phyloP scores from a whole-genome alignment of 2,113 vertebrate species.

The Stictonetta naevosa region DNA sequence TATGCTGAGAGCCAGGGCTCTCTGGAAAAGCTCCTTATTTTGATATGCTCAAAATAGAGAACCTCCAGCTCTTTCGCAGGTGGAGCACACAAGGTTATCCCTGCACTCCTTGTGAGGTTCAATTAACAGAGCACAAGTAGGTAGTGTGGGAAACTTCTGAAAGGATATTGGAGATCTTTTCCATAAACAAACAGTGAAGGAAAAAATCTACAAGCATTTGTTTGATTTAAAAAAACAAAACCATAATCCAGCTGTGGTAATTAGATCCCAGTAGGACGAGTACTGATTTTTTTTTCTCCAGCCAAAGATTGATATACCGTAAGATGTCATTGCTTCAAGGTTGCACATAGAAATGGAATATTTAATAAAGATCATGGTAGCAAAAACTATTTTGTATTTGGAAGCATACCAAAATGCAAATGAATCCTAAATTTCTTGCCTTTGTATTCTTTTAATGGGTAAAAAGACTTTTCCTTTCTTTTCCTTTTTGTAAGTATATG shows the following conservation, averaged over 20 bases:
- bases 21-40: background rate
- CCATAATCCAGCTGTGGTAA: constrained; percentile 76
- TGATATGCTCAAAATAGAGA: background rate
- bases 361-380: constrained; percentile 70
- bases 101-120: background rate
- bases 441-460: constrained; percentile 59
- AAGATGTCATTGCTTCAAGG: constrained; percentile 66
- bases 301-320: constrained; percentile 53
- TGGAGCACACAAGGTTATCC: constrained; percentile 28
- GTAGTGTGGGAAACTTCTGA: constrained; percentile 25
- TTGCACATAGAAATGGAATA: constrained; percentile 73
- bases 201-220: constrained; percentile 63
- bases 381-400: constrained; percentile 72
- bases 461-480: constrained; percentile 21
- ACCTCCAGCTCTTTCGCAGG: background rate
- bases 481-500: background rate
- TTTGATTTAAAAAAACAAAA: constrained; percentile 53
- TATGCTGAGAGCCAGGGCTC: background rate
- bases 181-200: constrained; percentile 36
- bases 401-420: constrained; percentile 68
- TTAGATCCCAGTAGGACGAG: constrained; percentile 76
- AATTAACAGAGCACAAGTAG: constrained; percentile 8
- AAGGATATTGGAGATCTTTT: constrained; percentile 36
- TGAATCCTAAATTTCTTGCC: constrained; percentile 66
- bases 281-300: constrained; percentile 37